Base-by-base conservation (phyloP, 2,113 vertebrate species). In the Chamaea fasciata region DNA sequence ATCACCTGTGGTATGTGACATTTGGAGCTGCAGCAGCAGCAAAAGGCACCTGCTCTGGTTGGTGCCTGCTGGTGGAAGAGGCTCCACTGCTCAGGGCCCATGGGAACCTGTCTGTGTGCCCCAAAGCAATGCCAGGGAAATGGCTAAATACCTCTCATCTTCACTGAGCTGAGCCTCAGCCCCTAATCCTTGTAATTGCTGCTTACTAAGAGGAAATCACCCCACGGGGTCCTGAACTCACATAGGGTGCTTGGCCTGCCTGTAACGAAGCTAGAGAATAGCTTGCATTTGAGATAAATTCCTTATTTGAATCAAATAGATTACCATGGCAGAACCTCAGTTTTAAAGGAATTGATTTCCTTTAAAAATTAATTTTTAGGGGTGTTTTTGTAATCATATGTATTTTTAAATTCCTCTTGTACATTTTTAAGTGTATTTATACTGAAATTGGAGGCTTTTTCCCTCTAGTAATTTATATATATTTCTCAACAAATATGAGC, bases 1-100 rank as follows among this genome's bases (percentile, higher is more conserved):
- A 92, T 97, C 97, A 98, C 98, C 97, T 97, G 91, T 97, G 96
- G 77, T 92, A 81, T 62, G 86, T 77, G 95, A 83, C 89, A 71
- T 93, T 91, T 91, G 69, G 89, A 63, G 67, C 87, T 57, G 83
- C 84, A 92, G 94, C 94, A 95, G 91, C 94, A 95, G 83, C 35
- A 37, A 8, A 62, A 73, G 7, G 30, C 82, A 95, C 89, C 97
- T 96, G 96, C 95, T 87, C 87, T 90, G 77, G 73, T 87, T 89
- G 77, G 77, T 87, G 94, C 49, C 94, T 89, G 86, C 91, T 69
- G 41, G 47, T 95, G 95, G 81, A 85, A 84, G 47, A 83, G 87
- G 65, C 69, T 94, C 55, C 5, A 7, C 22, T 57, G 74, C 78
- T 89, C 13, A 2, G 53, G 82, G 59, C 95, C 84, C 53, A 4